phyloP scores from a whole-genome alignment of 2,113 vertebrate species.

The Chamaetylas fuelleborni region DNA sequence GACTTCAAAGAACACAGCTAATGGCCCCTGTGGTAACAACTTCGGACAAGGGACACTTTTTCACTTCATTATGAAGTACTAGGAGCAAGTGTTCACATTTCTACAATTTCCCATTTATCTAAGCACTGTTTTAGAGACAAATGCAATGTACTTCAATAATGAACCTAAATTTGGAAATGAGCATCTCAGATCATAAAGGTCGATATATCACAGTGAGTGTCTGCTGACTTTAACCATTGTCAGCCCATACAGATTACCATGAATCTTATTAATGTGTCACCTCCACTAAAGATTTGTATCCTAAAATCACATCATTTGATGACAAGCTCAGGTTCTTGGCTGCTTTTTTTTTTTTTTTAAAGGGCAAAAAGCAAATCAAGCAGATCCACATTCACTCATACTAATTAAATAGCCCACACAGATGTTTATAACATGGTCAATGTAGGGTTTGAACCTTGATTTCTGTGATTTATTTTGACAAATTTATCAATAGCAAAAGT shows the following conservation, averaged over 20 bases:
- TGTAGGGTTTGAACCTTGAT: not conserved
- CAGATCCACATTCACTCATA: not conserved
- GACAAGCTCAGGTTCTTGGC: not conserved
- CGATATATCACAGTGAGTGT: not conserved
- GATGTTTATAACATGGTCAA: not conserved
- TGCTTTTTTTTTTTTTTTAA: too few species aligned
- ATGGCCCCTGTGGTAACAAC: not conserved
- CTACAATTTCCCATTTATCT: not conserved
- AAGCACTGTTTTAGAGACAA: not conserved
- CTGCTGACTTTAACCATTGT: not conserved
- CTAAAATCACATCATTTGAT: not conserved
- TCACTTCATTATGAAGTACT: not conserved
- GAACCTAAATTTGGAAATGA: not conserved
- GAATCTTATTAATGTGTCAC: not conserved
- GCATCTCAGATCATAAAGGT: not conserved
- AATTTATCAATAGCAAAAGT: not conserved
- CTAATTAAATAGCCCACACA: not conserved
- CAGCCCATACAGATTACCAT: not conserved
- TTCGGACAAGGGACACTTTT: not conserved
- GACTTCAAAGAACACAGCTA: not conserved
- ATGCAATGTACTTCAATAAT: not conserved
- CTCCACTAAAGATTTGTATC: not conserved
- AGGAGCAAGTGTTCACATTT: not conserved
- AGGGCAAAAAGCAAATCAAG: not conserved
- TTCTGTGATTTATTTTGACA: not conserved